Evolutionary conservation across 2,113 vertebrate genomes (phyloP), one percentile per base, ranked within the genome.

Genomic region (Psilopsiagon aymara): DNA sequence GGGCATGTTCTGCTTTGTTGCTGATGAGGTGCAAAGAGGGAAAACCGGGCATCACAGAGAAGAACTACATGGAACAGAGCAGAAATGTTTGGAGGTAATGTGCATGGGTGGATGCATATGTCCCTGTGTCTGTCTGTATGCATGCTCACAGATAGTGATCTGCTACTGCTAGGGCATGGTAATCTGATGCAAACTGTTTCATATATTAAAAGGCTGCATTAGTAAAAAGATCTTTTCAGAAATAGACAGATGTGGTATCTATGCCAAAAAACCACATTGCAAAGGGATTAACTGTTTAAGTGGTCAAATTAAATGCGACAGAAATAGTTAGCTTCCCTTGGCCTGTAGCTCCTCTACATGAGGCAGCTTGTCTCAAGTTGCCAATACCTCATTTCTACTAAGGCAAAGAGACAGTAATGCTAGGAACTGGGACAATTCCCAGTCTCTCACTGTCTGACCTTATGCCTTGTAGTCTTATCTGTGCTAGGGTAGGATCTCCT

Each of bases 211-310:
- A 96, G 73, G 62, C 86, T 89, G 86, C 63, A 89, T 94, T 94
- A 95, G 84, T 91, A 89, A 87, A 87, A 73, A 91, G 81, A 92
- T 91, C 82, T 94, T 93, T 93, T 93, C 86, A 85, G 74, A 93
- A 96, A 92, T 8, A 95, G 95, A 82, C 86, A 95, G 92, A 96
- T 86, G 67, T 70, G 62, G n/a, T 94, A 82, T 49, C 90, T 82
- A 82, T 91, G 96, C 95, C 95, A 94, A 97, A 94, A 95, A 94
- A 95, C 87, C 66, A 91, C 81, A 91, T 96, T 96, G 87, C 75
- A 82, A 94, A 95, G 91, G 87, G 92, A 96, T 95, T 96, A 97
- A 94, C 91, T 89, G 74, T 95, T 97, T 92, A 86, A 96, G 75
- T 85, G 95, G 84, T 95, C 86, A 94, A 95, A 96, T 96, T 95